phyloP scores from a whole-genome alignment of 1,140 invertebrate genomes.

The Musca domestica region DNA sequence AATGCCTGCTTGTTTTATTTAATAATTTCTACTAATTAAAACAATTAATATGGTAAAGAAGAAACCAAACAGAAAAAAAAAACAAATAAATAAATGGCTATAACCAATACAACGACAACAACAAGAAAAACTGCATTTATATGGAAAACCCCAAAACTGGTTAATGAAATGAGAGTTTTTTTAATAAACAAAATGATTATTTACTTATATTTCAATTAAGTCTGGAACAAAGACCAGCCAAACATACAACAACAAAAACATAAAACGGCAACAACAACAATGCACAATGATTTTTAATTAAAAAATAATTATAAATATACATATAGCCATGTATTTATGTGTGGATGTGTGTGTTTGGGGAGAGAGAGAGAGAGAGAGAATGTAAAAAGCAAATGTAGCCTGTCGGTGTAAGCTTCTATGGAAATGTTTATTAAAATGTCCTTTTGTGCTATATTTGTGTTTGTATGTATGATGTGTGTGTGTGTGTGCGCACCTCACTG shows the following conservation, averaged over 20 bases:
- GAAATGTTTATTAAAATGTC: no score
- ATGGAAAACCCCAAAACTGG: background rate
- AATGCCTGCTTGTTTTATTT: background rate
- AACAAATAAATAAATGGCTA: background rate
- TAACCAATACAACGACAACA: background rate
- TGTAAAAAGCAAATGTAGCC: background rate
- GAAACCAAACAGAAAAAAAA: constrained; percentile 13
- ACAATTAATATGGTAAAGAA: constrained; percentile 18
- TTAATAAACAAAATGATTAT: constrained; percentile 20
- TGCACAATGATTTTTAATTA: constrained; percentile 28
- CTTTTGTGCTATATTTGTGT: background rate
- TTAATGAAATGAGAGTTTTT: constrained; percentile 10
- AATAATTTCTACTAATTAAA: constrained; percentile 25
- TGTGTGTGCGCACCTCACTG: background rate
- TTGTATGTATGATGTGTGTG: background rate
- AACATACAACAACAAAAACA: background rate
- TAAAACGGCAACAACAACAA: background rate
- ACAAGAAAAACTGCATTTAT: constrained; percentile 2
- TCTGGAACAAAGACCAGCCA: background rate
- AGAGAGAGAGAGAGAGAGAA: background rate
- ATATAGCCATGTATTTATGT: background rate
- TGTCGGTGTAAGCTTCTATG: no score
- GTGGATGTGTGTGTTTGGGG: background rate
- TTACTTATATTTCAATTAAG: constrained; percentile 21
- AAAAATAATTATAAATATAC: constrained; percentile 27